Evolutionary conservation across 2,113 vertebrate species (phyloP).

Genomic region (Asarcornis scutulata): DNA sequence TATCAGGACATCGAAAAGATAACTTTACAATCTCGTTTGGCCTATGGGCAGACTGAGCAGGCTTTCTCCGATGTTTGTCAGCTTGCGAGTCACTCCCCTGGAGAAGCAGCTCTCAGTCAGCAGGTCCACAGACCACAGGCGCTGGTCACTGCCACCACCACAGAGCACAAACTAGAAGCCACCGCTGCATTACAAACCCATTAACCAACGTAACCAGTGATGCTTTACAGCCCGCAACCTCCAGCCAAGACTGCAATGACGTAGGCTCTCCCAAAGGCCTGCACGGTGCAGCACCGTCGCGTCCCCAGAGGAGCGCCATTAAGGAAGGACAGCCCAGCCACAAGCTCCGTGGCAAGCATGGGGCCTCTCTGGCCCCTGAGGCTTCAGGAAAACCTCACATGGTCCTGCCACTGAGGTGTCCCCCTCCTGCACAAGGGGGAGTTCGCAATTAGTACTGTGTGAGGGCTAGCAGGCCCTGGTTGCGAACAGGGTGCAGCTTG

Average conservation of each 20-base stretch:
- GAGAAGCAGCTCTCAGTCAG: background rate
- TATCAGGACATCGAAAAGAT: background rate
- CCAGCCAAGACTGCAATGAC: accelerated
- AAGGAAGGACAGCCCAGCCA: background rate
- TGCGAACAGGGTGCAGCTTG: background rate
- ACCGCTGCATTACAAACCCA: background rate
- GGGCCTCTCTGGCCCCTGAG: too few species aligned
- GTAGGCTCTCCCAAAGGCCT: accelerated
- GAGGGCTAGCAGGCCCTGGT: background rate
- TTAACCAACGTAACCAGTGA: background rate
- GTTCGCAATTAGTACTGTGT: background rate
- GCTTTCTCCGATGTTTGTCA: background rate
- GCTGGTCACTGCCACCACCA: background rate
- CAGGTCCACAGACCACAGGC: background rate
- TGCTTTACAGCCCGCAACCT: accelerated
- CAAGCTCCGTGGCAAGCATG: background rate
- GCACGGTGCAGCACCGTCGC: accelerated
- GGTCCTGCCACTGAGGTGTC: background rate
- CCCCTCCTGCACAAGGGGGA: background rate
- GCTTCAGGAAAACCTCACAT: background rate
- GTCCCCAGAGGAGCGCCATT: background rate
- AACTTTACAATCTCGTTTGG: background rate
- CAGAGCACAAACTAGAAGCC: background rate
- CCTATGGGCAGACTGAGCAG: background rate
- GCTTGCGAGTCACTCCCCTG: background rate